These are phyloP conservation scores for Ammodytes marinus DNA, from an alignment of 2,113 vertebrate genomes.

Conservation along the genomic window DNA sequence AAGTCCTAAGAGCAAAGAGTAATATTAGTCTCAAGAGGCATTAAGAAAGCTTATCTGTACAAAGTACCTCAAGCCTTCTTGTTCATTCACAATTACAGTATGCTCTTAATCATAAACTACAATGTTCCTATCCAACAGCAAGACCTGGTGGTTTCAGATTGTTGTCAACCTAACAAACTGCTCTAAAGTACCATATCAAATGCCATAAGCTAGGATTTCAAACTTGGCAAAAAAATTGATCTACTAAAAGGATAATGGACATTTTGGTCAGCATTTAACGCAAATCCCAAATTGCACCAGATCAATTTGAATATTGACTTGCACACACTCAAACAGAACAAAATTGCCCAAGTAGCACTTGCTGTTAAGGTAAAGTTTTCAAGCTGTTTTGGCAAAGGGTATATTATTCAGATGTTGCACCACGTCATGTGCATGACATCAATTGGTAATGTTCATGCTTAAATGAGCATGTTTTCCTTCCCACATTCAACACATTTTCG, in stretches of 20 bases:
- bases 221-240: too few relatives aligned
- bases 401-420: too few relatives aligned
- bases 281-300: too few relatives aligned
- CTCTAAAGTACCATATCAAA: not conserved
- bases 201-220: not conserved
- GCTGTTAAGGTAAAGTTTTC: too few relatives aligned
- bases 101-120: not conserved
- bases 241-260: too few relatives aligned
- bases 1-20: not conserved
- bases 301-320: too few relatives aligned
- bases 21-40: not conserved
- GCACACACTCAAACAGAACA: too few relatives aligned
- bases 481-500: conserved; percentile 84
- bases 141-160: not conserved
- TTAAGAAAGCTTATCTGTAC: not conserved
- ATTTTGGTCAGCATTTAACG: not conserved
- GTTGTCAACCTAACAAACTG: not conserved
- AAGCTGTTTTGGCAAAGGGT: too few relatives aligned
- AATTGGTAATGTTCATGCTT: not conserved
- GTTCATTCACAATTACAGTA: not conserved
- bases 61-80: not conserved
- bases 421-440: too few relatives aligned
- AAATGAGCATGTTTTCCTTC: conserved; percentile 83
- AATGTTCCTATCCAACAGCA: not conserved
- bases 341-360: too few relatives aligned